Evolutionary conservation across 2,797 vertebrate genomes (phyloP), one percentile per base, ranked within the genome.

Genomic region (Xerus rutilus): DNA sequence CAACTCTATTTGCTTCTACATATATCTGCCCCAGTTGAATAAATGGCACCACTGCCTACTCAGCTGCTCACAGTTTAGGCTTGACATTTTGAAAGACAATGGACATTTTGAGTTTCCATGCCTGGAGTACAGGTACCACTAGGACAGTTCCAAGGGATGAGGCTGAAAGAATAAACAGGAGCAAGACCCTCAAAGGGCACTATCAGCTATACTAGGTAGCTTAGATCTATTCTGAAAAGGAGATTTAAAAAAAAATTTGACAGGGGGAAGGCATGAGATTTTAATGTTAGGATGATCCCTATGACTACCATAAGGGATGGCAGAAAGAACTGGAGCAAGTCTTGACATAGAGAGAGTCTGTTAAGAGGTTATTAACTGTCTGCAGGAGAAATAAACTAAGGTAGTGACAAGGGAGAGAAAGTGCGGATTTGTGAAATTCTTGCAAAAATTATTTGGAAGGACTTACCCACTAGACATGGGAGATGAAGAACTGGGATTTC

Each of bases 51-150:
- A 86, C 15, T 49, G 15, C 67, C 49, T 45, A 57, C 39, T 39
- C 39, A 39, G 39, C 39, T 3, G 7, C 57, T 96, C 64, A 78
- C 43, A 87, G 49, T 69, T 59, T 92, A 83, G 23, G n/a, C 5
- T 69, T 86, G 57, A 49, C 64, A 35, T 84, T 70, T 82, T 89
- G 32, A 92, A 91, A 94, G 62, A 59, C n/a, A 92, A 82, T 39
- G 62, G 43, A 45, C 10, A 52, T 21, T 94, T 49, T 74, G 35
- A 83, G 5, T 89, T 87, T 14, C 86, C 47, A 39, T 3, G 17
- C 11, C 23, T 87, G 32, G 14, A 47, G 52, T 57, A 18, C 47
- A 88, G 32, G 52, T 64, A 43, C 64, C 59, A 23, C 21, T n/a
- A 32, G 39, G 72, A 94, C 85, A 92, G 17, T 77, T 30, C 39